Percentiles rank a stretch among this genome's conserved stretches.
Evolutionary conservation across 2,113 vertebrate species (phyloP).

Genomic region (Odocoileus virginianus): DNA sequence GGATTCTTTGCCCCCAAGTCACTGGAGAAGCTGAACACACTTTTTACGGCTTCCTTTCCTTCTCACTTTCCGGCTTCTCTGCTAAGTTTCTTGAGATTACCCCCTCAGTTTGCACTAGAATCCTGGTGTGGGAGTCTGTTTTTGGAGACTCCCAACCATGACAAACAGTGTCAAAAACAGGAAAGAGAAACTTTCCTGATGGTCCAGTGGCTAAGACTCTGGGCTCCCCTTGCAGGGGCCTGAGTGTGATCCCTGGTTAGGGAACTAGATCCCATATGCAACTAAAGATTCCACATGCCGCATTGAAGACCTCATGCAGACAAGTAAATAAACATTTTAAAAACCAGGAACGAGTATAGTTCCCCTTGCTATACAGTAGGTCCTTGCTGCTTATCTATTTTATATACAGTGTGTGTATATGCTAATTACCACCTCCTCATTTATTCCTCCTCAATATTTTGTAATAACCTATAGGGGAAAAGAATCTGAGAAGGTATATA

Average conservation of each 20-base stretch:
- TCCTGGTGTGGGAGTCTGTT: neutral
- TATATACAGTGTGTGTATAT: neutral
- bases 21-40: neutral
- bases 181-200: neutral
- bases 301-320: neutral
- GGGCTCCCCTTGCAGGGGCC: neutral
- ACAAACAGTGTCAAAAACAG: neutral
- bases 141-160: neutral
- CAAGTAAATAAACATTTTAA: neutral
- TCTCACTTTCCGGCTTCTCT: neutral
- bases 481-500: neutral
- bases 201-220: neutral
- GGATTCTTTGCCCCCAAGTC: neutral
- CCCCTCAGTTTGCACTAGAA: neutral
- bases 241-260: neutral
- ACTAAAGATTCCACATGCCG: neutral
- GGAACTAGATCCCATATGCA: neutral
- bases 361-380: neutral
- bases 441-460: neutral
- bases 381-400: neutral
- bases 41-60: neutral
- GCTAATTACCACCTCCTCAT: neutral
- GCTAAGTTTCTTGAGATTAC: neutral
- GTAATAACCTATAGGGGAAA: neutral
- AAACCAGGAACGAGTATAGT: neutral